phyloP scores from a whole-genome alignment of 2,888 invertebrate genomes.

The Heliconius ethilla region DNA sequence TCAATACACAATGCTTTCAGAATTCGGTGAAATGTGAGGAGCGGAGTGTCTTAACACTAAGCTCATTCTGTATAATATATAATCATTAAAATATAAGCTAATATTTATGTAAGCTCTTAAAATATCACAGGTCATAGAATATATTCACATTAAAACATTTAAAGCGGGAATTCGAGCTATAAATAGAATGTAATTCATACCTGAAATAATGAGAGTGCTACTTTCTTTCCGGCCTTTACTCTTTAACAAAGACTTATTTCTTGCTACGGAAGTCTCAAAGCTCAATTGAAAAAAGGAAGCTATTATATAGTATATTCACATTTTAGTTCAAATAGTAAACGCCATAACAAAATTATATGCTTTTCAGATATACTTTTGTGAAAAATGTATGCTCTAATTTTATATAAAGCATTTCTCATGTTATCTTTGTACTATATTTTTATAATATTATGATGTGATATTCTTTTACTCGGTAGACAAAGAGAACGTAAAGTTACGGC shows the following conservation, averaged over 20 bases:
- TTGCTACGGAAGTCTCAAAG: constrained; percentile 32
- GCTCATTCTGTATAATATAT: too few relatives aligned
- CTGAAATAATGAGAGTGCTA: constrained; percentile 35
- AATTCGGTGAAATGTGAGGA: too few relatives aligned
- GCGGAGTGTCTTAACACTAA: too few relatives aligned
- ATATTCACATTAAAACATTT: constrained; percentile 1
- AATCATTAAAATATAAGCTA: background rate
- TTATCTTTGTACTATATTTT: background rate
- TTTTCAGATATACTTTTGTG: constrained; percentile 8
- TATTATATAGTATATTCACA: constrained; percentile 14
- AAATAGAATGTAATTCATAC: constrained; percentile 34
- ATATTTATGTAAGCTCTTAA: background rate
- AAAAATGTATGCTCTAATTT: constrained; percentile 1
- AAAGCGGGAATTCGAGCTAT: constrained; percentile 16
- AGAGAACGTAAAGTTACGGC: background rate
- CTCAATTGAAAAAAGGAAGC: constrained; percentile 35
- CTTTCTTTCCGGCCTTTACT: constrained; percentile 33
- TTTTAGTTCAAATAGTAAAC: constrained; percentile 14
- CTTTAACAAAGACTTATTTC: constrained; percentile 33
- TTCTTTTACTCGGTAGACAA: background rate
- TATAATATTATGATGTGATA: background rate
- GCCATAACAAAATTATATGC: constrained; percentile 17
- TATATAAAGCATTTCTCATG: background rate
- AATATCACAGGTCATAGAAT: background rate
- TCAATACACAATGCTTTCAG: too few relatives aligned